A percentile compares a stretch with the other conserved stretches of the same genome.
These are phyloP conservation scores for Rostratula benghalensis DNA, from an alignment of 2,113 vertebrate species.

Conservation along the genomic window DNA sequence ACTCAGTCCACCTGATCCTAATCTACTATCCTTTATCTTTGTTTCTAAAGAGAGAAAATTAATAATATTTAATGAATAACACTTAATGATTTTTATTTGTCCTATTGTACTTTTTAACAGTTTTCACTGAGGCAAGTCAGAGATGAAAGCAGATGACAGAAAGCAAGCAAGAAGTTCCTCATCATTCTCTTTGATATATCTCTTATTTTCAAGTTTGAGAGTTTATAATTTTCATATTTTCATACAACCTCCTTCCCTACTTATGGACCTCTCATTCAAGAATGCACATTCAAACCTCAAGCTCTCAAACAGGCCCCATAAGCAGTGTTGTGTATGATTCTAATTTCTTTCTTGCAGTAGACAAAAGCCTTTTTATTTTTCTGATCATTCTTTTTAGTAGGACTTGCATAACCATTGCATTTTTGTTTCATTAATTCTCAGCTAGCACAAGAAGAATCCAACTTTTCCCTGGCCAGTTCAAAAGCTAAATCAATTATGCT, in stretches of 20 bases:
- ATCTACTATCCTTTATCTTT: neutral
- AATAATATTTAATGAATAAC: neutral
- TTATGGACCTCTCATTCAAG: neutral
- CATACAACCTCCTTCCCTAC: neutral
- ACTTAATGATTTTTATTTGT: neutral
- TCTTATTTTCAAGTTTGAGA: neutral
- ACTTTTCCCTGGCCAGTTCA: neutral
- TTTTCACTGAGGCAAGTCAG: neutral
- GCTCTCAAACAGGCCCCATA: neutral
- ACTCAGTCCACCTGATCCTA: neutral
- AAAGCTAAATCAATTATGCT: conserved; percentile 26
- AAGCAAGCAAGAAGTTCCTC: neutral
- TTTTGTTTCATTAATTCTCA: neutral
- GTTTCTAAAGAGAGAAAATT: neutral
- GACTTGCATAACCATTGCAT: neutral
- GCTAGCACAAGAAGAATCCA: neutral
- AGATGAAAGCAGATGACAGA: neutral
- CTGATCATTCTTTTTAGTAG: neutral
- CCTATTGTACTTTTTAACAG: neutral
- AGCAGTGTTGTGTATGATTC: neutral
- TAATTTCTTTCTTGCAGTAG: neutral
- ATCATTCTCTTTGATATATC: neutral
- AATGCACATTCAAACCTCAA: neutral
- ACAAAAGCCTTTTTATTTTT: neutral
- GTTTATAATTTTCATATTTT: neutral